Conservation (phyloP, 2,797 vertebrate genomes). For the Rhinella marina region DNA sequence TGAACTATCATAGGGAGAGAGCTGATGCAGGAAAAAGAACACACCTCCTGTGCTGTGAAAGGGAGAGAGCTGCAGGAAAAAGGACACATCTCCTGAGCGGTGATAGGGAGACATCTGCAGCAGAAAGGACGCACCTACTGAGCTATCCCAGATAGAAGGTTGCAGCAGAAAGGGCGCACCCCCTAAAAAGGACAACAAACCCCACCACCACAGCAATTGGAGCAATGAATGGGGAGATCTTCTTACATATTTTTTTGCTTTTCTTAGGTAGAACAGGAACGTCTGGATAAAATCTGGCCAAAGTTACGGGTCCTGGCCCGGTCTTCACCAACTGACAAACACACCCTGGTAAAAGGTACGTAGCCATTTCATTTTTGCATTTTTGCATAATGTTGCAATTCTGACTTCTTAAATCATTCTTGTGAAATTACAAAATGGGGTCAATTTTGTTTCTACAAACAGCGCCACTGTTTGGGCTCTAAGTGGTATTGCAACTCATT, state of each 20-base stretch:
- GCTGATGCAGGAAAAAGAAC: too few species aligned
- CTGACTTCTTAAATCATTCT: background rate
- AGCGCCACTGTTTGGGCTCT: background rate
- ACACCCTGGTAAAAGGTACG: slow-evolving; percentile 91
- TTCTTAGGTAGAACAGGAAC: slow-evolving; percentile 89
- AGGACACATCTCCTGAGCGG: too few species aligned
- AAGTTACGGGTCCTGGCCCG: slow-evolving; percentile 89
- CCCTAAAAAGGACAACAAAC: too few species aligned
- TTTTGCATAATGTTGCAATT: too few species aligned
- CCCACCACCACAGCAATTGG: too few species aligned
- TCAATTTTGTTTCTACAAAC: background rate
- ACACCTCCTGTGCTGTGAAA: too few species aligned
- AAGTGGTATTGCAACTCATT: background rate
- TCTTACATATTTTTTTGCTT: slow-evolving; percentile 37
- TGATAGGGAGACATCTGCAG: too few species aligned
- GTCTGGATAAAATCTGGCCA: slow-evolving; percentile 93
- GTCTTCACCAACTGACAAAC: slow-evolving; percentile 91
- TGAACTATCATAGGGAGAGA: too few species aligned
- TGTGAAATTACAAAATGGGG: background rate
- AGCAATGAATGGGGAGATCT: background rate
- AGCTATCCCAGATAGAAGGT: too few species aligned
- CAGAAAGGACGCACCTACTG: too few species aligned
- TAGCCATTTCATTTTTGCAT: background rate
- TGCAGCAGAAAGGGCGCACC: too few species aligned
- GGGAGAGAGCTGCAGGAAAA: too few species aligned